phyloP scores from a whole-genome alignment of 2,888 invertebrate genomes.

The Frankliniella intonsa region DNA sequence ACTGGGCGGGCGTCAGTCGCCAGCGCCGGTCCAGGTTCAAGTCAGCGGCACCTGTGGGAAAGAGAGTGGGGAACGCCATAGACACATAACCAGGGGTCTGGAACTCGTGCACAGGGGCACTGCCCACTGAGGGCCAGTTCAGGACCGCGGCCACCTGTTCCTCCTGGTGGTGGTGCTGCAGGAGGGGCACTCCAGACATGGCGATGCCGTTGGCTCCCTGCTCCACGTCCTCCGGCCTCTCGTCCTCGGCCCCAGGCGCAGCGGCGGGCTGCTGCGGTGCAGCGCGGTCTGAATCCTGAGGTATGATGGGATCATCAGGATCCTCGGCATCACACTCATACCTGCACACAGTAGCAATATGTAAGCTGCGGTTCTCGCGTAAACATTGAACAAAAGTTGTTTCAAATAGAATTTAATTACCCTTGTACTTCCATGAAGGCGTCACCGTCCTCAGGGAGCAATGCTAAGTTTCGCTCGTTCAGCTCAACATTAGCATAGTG shows the following conservation, averaged over 20 bases:
- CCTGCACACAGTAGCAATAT: too few relatives aligned
- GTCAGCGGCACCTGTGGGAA: constrained; percentile 34
- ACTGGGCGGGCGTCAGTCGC: constrained; percentile 6
- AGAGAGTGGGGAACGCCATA: constrained; percentile 34
- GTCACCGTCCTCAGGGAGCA: background rate
- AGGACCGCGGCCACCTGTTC: background rate
- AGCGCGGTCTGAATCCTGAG: background rate
- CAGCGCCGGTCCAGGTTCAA: background rate
- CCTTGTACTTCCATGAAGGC: background rate
- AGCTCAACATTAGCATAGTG: background rate
- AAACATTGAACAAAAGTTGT: too few relatives aligned
- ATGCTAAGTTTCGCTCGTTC: background rate
- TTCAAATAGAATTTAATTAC: background rate
- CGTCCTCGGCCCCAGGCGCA: background rate
- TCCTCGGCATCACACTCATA: background rate
- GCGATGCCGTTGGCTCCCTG: background rate
- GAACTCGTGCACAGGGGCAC: constrained; percentile 31
- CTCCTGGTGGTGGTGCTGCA: constrained; percentile 10
- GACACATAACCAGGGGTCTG: constrained; percentile 31
- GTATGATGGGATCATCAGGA: background rate
- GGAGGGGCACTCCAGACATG: background rate
- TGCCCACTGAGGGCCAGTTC: background rate
- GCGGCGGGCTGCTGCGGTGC: too few relatives aligned
- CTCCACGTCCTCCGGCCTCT: background rate
- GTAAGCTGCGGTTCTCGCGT: too few relatives aligned